Base-by-base conservation (phyloP, 2,888 invertebrate species). In the Epistrophella euchroma region DNA sequence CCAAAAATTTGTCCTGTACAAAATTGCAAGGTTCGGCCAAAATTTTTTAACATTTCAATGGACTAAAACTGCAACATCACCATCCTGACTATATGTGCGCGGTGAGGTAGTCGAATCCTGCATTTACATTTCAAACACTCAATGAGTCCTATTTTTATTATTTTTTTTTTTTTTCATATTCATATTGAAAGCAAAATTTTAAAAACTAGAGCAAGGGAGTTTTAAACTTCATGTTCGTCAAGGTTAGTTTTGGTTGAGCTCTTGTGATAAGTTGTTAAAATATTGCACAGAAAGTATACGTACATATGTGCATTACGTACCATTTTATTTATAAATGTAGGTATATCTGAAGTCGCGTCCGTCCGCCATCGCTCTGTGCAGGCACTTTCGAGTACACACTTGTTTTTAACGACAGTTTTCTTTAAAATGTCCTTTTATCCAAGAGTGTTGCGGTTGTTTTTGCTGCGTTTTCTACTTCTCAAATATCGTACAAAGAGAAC, bases 371-470 rank as follows among this genome's bases (percentile, higher is more conserved):
- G n/a, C 10, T 35, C n/a, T 47, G 3, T 19, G 17, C 4, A 9
- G 32, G 45, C 32, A 32, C n/a, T 32, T 66, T 47, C 60, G 10
- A 62, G n/a, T 11, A 22, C 32, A 55, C 32, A 56, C 25, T 13
- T 45, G 7, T 50, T 74, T 74, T 68, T 68, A 68, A 74, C 74
- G 72, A 66, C 72, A 66, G 37, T 35, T 66, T 37, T 43, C 32
- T 71, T 58, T 73, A 43, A 56, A 80, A 73, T 68, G 62, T 73
- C 58, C 68, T 68, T 45, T 22, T 32, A 17, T 43, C 43, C 43
- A 66, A 77, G 58, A 77, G 58, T 62, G 62, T 64, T 75, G 55
- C 55, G 76, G 64, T 76, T 47, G 15, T 66, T 66, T 47, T 66
- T 47, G 17, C 32, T 64, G 43, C 17, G 40, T 72, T 64, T 55